A percentile compares a stretch with the other conserved stretches of the same genome.
These are phyloP conservation scores for Nemoura dubitans DNA, from an alignment of 2,888 invertebrate species.

Conservation along the genomic window DNA sequence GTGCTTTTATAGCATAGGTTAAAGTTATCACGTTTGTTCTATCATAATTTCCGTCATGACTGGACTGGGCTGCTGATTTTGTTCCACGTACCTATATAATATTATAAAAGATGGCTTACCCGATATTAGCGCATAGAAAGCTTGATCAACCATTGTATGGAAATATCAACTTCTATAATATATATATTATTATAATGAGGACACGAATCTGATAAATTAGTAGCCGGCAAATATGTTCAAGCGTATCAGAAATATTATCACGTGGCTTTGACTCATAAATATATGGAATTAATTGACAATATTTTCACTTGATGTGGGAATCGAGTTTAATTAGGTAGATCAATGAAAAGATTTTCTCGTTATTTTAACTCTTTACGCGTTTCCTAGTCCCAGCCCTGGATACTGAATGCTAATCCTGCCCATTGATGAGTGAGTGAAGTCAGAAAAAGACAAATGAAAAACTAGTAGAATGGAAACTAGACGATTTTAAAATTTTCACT, in stretches of 20 bases:
- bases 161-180: conserved; percentile 12
- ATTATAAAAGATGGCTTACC: background rate
- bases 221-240: background rate
- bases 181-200: conserved; percentile 12
- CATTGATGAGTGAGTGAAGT: too few relatives aligned
- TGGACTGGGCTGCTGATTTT: background rate
- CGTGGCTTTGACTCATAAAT: background rate
- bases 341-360: background rate
- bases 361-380: background rate
- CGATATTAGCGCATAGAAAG: conserved; percentile 12
- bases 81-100: background rate
- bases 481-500: too few relatives aligned
- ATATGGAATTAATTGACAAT: background rate
- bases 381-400: background rate
- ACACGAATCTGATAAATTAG: background rate
- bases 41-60: background rate
- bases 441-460: too few relatives aligned
- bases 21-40: background rate
- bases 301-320: background rate
- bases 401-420: too few relatives aligned
- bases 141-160: conserved; percentile 12
- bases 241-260: conserved; percentile 12
- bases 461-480: too few relatives aligned
- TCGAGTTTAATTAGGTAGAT: background rate
- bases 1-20: too few relatives aligned